Evolutionary conservation across 2,888 invertebrate species (phyloP).

Genomic region (Sesamia inferens): DNA sequence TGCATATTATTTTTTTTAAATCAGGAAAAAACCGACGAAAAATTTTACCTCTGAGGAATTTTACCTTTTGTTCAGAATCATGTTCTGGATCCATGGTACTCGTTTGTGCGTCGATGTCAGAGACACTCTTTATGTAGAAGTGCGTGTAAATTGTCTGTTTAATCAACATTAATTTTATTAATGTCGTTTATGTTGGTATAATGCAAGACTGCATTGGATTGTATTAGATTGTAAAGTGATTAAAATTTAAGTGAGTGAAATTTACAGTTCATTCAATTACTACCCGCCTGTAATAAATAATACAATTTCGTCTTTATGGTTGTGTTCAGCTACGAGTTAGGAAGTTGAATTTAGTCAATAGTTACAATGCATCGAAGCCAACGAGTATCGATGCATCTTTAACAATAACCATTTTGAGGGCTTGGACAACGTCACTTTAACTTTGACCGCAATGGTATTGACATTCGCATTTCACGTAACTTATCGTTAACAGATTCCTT

Average conservation of each 20-base stretch:
- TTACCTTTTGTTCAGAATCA: no score
- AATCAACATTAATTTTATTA: constrained; percentile 29
- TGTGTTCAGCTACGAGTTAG: not conserved
- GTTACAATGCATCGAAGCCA: not conserved
- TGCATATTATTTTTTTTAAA: no score
- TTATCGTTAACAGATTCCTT: not conserved
- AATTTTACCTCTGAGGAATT: no score
- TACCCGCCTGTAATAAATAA: constrained; percentile 6
- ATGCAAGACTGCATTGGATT: not conserved
- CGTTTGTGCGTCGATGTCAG: no score
- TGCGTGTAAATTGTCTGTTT: constrained; percentile 34
- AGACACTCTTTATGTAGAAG: no score
- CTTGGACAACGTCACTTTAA: not conserved
- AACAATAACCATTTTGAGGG: not conserved
- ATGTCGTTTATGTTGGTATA: constrained; percentile 7
- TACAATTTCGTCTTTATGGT: not conserved
- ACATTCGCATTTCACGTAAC: constrained; percentile 9
- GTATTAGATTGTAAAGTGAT: constrained; percentile 9
- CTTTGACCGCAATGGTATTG: not conserved
- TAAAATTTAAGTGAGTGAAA: no score
- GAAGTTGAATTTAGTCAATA: not conserved
- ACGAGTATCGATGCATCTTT: not conserved
- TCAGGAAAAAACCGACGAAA: no score
- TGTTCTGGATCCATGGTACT: no score
- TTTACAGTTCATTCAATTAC: constrained; percentile 12